phyloP scores from a whole-genome alignment of 2,888 invertebrate species.

The Pachydiplax longipennis region DNA sequence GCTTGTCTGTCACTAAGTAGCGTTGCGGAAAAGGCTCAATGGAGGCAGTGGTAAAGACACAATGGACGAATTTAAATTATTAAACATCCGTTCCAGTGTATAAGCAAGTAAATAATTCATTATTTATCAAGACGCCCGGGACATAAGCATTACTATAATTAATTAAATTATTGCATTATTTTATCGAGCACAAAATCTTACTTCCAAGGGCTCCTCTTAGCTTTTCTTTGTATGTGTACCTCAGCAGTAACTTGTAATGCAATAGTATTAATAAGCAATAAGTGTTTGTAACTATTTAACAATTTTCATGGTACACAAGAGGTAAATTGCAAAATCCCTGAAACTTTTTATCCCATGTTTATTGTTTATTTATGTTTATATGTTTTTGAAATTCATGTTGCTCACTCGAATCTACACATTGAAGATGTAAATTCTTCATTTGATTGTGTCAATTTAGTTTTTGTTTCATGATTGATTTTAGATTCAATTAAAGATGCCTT shows the following conservation, averaged over 20 bases:
- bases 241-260: background rate
- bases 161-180: background rate
- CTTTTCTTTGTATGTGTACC: background rate
- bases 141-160: background rate
- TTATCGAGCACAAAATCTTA: background rate
- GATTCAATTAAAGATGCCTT: no score
- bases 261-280: no score
- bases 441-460: no score
- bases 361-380: no score
- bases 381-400: no score
- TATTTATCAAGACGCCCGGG: background rate
- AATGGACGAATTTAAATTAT: slow-evolving; percentile 42
- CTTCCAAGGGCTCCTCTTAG: background rate
- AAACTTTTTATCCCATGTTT: no score
- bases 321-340: no score
- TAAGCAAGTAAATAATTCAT: background rate
- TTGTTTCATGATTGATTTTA: no score
- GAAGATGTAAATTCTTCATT: no score
- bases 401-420: no score
- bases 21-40: slow-evolving; percentile 45
- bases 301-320: no score
- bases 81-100: background rate
- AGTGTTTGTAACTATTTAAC: no score
- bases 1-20: slow-evolving; percentile 9
- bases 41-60: slow-evolving; percentile 43